A percentile compares a stretch with the other conserved stretches of the same genome.
Conservation (phyloP, 1,140 invertebrate genomes). For the Sarcophaga bullata region DNA sequence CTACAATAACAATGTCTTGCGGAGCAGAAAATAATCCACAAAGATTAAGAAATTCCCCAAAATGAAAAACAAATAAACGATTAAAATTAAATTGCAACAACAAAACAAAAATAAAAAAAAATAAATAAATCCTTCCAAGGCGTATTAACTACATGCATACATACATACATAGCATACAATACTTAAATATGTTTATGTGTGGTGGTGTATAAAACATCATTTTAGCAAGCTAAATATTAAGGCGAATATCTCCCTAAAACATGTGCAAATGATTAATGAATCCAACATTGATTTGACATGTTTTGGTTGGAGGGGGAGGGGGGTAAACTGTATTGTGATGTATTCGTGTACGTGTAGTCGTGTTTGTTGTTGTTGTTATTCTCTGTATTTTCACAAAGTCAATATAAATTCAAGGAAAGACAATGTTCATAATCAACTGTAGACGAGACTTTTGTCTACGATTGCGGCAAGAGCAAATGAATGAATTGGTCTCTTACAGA, state of each 20-base stretch:
- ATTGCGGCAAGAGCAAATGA: no score
- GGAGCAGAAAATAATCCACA: conserved; percentile 1
- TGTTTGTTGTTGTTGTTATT: no score
- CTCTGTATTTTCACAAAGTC: no score
- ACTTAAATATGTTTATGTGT: not conserved
- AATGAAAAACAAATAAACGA: conserved; percentile 38
- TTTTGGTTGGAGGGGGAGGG: not conserved
- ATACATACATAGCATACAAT: no score
- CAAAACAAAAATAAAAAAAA: not conserved
- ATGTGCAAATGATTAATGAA: conserved; percentile 21
- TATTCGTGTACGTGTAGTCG: no score
- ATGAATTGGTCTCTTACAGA: no score
- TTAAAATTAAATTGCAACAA: conserved; percentile 28
- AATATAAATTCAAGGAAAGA: no score
- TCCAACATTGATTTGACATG: conserved; percentile 24
- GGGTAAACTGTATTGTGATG: no score
- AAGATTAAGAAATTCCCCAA: conserved; percentile 32
- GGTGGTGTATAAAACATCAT: not conserved
- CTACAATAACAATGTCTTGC: no score
- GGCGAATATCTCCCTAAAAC: not conserved
- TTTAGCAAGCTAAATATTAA: not conserved
- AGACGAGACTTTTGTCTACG: no score
- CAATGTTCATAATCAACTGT: no score
- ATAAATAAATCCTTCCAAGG: conserved; percentile 4
- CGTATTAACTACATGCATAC: no score